Percentiles rank a stretch among this genome's conserved stretches.
These are phyloP conservation scores for Alectura lathami DNA, from an alignment of 2,113 vertebrate genomes.

Conservation along the genomic window DNA sequence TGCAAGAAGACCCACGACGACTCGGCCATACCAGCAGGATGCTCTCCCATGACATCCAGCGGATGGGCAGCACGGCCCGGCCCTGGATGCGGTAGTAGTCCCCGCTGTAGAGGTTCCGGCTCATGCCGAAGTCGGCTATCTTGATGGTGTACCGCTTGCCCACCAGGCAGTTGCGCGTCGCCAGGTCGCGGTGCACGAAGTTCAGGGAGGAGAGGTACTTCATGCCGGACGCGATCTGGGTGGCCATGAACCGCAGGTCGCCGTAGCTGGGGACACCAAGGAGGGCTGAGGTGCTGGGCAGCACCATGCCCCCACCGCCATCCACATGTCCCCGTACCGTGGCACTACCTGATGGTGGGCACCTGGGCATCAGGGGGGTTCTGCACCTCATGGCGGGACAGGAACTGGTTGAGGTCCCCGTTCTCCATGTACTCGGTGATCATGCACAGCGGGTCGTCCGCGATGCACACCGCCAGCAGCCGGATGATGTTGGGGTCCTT, in stretches of 20 bases:
- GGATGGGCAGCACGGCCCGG: conserved; percentile 95
- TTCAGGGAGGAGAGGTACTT: conserved; percentile 96
- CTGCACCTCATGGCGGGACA: conserved; percentile 85
- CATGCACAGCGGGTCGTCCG: conserved; percentile 93
- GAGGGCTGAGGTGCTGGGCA: accelerated
- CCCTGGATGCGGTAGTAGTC: conserved; percentile 98
- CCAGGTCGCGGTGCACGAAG: conserved; percentile 96
- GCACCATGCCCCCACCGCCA: accelerated
- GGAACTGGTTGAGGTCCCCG: conserved; percentile 97
- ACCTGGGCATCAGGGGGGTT: conserved; percentile 46
- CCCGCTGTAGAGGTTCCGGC: conserved; percentile 95
- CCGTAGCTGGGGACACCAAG: conserved; percentile 72
- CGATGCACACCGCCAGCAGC: conserved; percentile 91
- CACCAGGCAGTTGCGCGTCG: conserved; percentile 96
- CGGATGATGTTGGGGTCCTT: conserved; percentile 96
- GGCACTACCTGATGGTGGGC: conserved; percentile 79
- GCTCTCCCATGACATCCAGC: conserved; percentile 99
- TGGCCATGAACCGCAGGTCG: conserved; percentile 87
- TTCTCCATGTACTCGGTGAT: conserved; percentile 99
- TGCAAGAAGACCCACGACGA: background rate
- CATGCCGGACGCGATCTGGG: conserved; percentile 95
- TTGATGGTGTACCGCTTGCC: conserved; percentile 94
- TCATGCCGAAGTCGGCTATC: conserved; percentile 99
- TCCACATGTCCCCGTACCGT: background rate
- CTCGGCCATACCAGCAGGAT: conserved; percentile 85